Percentiles rank a stretch among this genome's conserved stretches.
Evolutionary conservation across 1,140 invertebrate genomes (phyloP).

Genomic region (Ooceraea biroi): DNA sequence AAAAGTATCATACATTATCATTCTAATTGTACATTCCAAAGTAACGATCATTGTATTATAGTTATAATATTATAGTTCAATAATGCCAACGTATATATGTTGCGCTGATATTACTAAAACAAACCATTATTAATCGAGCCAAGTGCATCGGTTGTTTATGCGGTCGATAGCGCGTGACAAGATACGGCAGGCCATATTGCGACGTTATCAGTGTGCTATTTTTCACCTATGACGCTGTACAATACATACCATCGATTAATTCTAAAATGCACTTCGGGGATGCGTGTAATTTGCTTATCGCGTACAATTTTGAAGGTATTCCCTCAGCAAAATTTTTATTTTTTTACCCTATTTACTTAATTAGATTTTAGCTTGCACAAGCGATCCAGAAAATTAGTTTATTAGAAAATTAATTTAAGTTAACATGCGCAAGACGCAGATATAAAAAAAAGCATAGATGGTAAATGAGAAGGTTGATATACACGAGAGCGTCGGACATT

Average conservation of each 20-base stretch:
- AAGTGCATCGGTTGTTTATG: constrained; percentile 26
- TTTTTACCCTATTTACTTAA: constrained; percentile 11
- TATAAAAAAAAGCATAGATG: neutral
- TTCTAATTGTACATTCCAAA: neutral
- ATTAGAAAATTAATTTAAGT: constrained; percentile 20
- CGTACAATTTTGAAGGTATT: neutral
- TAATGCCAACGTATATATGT: too few relatives aligned
- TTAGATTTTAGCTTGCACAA: neutral
- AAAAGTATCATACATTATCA: neutral
- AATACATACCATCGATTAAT: neutral
- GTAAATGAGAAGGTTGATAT: neutral
- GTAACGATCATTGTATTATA: neutral
- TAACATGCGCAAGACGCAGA: neutral
- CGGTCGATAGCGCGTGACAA: constrained; percentile 15
- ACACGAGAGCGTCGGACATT: neutral
- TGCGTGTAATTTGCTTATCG: constrained; percentile 37
- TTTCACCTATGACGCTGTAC: neutral
- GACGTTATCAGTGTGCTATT: constrained; percentile 32
- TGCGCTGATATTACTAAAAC: neutral
- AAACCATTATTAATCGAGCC: constrained; percentile 10
- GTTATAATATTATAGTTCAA: neutral
- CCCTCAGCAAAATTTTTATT: neutral
- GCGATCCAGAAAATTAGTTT: neutral
- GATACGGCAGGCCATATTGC: neutral
- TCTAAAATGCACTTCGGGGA: constrained; percentile 34